Percentiles rank a stretch among this genome's conserved stretches.
These are phyloP conservation scores for Oreohelix idahoensis DNA, from an alignment of 1,140 invertebrate genomes.

Conservation along the genomic window DNA sequence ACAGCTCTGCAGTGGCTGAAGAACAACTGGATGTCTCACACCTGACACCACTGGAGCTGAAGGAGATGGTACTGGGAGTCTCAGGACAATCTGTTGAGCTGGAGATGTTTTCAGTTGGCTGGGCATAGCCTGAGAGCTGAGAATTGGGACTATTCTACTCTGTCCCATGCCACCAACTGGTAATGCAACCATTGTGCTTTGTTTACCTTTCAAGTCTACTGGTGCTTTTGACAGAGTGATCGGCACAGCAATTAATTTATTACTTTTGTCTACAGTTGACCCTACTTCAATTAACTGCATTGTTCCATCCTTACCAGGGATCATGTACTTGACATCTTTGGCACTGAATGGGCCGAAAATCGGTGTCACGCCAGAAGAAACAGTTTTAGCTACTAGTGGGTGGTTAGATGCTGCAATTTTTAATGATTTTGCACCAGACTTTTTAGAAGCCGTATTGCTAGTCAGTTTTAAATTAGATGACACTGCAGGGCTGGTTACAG, in stretches of 20 bases:
- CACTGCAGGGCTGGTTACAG: neutral
- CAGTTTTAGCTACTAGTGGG: neutral
- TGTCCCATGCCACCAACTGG: slow-evolving; percentile 16
- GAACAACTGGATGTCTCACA: neutral
- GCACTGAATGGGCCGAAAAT: neutral
- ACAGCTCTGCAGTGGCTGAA: neutral
- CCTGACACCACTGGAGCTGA: neutral
- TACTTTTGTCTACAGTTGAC: neutral
- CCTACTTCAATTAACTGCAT: neutral
- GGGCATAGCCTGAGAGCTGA: neutral
- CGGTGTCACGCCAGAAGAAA: neutral
- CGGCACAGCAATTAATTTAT: slow-evolving; percentile 28
- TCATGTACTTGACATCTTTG: slow-evolving; percentile 20
- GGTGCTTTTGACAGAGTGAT: neutral
- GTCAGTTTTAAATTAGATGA: neutral
- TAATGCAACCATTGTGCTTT: neutral
- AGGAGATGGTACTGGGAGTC: neutral
- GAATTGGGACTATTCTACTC: neutral
- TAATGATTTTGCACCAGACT: neutral
- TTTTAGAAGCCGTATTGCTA: neutral
- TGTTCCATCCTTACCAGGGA: neutral
- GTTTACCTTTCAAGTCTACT: neutral
- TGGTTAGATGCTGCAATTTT: neutral
- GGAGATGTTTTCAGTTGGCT: neutral
- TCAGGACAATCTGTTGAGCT: slow-evolving; percentile 3